Evolutionary conservation across 2,888 invertebrate species (phyloP), one percentile per base, ranked within the genome.

Genomic region (Notocelia uddmanniana): DNA sequence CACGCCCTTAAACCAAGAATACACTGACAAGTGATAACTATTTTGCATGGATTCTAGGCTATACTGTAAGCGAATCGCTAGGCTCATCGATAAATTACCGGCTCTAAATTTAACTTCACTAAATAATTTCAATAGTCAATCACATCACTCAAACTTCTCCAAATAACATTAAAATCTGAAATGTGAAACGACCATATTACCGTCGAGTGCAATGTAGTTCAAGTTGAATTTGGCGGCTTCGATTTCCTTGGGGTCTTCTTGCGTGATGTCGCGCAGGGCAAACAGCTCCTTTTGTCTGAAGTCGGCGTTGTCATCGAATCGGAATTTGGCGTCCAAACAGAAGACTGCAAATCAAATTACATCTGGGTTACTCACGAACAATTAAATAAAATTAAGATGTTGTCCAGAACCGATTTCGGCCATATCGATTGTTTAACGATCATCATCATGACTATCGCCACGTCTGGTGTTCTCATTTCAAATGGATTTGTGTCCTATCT

Each of bases 151-250:
- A n/a, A 5, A 31, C 31, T 6, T 13, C 45, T n/a, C 15, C 5
- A n/a, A 45, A 6, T 45, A 45, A 45, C n/a, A n/a, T n/a, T 45
- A n/a, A 45, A 45, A 45, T 45, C 45, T 45, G n/a, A 45, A 6
- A n/a, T 45, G 41, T 15, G 11, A 23, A 41, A 9, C 45, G n/a
- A 11, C 6, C 31, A 21, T 31, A 34, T 88, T 91, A 93, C 99
- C 99, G 87, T 99, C 98, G 57, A 99, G 95, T 21, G 98, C 97
- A 84, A 99, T 98, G 91, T 99, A 99, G 89, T 99, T 99, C 79
- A 99, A 94, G 84, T 97, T 97, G 81, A 95, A 97, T 85, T 97
- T 97, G 54, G 98, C 97, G 9, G 99, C 99, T 83, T 97, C 96
- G 9, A 98, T 97, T 94, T 99, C 99, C 83, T 98, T 97, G 50